These are phyloP conservation scores for Ochlodes sylvanus DNA, from an alignment of 2,888 invertebrate genomes.

Conservation along the genomic window DNA sequence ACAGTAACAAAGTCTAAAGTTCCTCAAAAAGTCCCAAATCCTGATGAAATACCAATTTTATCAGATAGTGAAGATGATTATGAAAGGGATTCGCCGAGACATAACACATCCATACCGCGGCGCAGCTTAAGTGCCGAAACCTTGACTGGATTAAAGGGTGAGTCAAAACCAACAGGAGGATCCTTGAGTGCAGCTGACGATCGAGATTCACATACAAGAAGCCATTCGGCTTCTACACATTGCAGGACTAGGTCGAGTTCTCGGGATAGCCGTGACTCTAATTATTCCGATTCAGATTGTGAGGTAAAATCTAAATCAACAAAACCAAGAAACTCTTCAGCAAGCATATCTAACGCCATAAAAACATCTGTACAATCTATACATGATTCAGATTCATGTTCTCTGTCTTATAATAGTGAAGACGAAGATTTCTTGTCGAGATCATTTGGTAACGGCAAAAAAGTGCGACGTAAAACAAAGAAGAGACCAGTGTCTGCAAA, in stretches of 20 bases:
- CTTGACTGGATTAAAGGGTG: conserved; percentile 52
- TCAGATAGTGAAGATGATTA: conserved; percentile 67
- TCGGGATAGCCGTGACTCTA: conserved; percentile 65
- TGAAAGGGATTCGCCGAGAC: conserved; percentile 45
- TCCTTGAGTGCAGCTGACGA: conserved; percentile 58
- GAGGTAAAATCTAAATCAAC: conserved; percentile 53
- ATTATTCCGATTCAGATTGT: conserved; percentile 67
- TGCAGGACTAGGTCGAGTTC: conserved; percentile 66
- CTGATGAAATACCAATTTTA: conserved; percentile 70
- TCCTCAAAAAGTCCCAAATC: conserved; percentile 60
- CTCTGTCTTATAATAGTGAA: conserved; percentile 72
- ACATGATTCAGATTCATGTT: conserved; percentile 69
- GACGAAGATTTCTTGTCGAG: conserved; percentile 75
- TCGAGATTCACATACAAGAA: conserved; percentile 55
- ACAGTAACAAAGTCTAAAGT: conserved; percentile 43
- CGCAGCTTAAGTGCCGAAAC: conserved; percentile 70
- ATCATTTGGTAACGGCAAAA: conserved; percentile 66
- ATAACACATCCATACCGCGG: conserved; percentile 44
- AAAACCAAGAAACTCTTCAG: conserved; percentile 46
- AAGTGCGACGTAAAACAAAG: conserved; percentile 61
- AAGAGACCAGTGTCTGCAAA: conserved; percentile 52
- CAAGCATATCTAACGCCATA: conserved; percentile 43
- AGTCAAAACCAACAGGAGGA: conserved; percentile 50
- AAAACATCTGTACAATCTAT: conserved; percentile 48
- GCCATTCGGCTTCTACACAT: conserved; percentile 59